Evolutionary conservation across 2,888 invertebrate genomes (phyloP), one percentile per base, ranked within the genome.

Genomic region (Sesia apiformis): DNA sequence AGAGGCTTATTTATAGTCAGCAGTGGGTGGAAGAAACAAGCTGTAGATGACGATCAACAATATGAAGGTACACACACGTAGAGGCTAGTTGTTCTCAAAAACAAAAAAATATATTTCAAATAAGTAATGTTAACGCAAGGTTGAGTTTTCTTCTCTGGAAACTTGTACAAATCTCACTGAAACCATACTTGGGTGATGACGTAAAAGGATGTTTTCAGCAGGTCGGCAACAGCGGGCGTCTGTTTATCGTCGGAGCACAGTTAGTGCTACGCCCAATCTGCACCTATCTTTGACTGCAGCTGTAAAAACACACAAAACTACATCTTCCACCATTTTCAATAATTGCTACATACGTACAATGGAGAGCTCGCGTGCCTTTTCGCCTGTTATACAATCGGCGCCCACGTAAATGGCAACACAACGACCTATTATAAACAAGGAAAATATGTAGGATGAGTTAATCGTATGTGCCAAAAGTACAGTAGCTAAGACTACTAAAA

Each of bases 191-290:
- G 46, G 8, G 46, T 23, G 86, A 84, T 89, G 87, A 88, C 87
- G 88, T 87, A 88, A 88, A 88, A 89, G 88, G 88, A 88, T 88
- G 88, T 88, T 87, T 88, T 87, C 86, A 84, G 81, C 86, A 75
- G 74, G 76, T 76, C 81, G 77, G 86, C 76, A 82, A 79, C 77
- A 69, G 76, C 72, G 74, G 78, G 78, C 78, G 85, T 84, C 88
- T 89, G 88, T 85, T 88, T 88, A 86, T 84, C 84, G 86, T 89
- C 86, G 69, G 72, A 70, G 66, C 75, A 76, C 81, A 83, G 84
- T 82, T 80, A 82, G 75, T 84, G 74, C 82, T 81, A 79, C 72
- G 77, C 71, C 74, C 73, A 76, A 76, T 70, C 78, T 74, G 73
- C 65, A 78, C 73, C 81, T 80, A 76, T 75, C 76, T 74, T 71